Conservation (phyloP, 2,797 vertebrate genomes). For the Octomys mimax region DNA sequence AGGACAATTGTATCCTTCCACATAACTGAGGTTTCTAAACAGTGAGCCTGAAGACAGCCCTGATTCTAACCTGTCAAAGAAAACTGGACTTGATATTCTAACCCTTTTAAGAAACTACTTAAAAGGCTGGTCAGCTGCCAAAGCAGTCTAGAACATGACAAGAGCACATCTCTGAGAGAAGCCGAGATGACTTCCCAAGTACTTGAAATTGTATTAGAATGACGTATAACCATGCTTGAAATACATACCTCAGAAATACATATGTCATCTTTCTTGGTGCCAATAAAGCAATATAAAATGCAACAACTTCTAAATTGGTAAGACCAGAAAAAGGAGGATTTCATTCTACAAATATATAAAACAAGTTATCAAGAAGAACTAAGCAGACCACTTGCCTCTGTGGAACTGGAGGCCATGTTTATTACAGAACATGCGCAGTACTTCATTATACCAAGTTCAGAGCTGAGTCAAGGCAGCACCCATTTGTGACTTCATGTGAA, state of each 20-base stretch:
- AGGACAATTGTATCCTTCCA: not conserved
- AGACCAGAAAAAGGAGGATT: not conserved
- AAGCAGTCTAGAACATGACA: not conserved
- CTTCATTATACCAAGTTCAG: constrained; percentile 8
- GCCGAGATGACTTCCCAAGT: not conserved
- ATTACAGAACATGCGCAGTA: not conserved
- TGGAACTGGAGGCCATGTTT: constrained; percentile 6
- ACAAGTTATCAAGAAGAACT: not conserved
- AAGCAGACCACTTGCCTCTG: not conserved
- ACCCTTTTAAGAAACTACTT: not conserved
- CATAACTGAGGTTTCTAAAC: not conserved
- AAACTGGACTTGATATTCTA: constrained; percentile 18
- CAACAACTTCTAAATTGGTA: not conserved
- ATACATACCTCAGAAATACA: not conserved
- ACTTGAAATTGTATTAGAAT: not conserved
- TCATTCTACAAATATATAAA: not conserved
- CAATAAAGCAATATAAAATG: not conserved
- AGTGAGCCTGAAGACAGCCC: not conserved
- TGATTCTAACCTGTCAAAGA: not conserved
- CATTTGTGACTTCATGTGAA: not conserved
- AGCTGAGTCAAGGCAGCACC: not conserved
- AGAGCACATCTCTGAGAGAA: not conserved
- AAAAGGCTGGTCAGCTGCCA: not conserved
- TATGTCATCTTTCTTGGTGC: not conserved
- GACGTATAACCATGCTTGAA: not conserved